Evolutionary conservation across 2,113 vertebrate species (phyloP).

Genomic region (Myotis lucifugus): DNA sequence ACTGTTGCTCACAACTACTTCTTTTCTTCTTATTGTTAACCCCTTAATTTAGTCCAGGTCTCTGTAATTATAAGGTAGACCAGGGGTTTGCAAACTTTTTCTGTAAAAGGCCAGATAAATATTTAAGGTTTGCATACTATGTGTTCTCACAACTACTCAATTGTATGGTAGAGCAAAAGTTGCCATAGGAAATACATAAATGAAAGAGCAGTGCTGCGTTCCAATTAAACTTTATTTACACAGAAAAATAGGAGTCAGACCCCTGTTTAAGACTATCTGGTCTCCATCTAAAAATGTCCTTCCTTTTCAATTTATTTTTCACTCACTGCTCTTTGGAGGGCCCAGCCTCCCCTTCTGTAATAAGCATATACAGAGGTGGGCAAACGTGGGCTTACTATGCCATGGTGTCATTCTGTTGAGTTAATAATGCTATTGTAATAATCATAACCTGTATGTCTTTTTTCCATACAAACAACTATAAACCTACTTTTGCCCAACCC

Average conservation of each 20-base stretch:
- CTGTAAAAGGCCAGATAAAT: background rate
- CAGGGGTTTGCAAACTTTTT: background rate
- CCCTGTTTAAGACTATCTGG: background rate
- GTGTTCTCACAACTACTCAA: background rate
- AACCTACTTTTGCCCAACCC: background rate
- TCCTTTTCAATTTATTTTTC: background rate
- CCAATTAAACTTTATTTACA: background rate
- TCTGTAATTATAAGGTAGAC: background rate
- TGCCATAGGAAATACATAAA: background rate
- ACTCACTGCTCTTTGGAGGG: background rate
- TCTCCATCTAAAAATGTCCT: background rate
- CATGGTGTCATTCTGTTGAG: background rate
- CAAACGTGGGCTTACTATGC: background rate
- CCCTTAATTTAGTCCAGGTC: background rate
- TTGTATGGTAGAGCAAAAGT: background rate
- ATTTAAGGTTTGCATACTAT: background rate
- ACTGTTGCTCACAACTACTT: background rate
- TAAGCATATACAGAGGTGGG: background rate
- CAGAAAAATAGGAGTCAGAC: background rate
- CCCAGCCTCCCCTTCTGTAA: background rate
- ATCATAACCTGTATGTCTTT: background rate
- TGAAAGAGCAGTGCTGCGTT: background rate
- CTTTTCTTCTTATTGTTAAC: conserved; percentile 13
- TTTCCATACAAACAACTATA: background rate
- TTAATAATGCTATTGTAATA: background rate